phyloP scores from a whole-genome alignment of 2,888 invertebrate genomes.

The Cryptops parisi region DNA sequence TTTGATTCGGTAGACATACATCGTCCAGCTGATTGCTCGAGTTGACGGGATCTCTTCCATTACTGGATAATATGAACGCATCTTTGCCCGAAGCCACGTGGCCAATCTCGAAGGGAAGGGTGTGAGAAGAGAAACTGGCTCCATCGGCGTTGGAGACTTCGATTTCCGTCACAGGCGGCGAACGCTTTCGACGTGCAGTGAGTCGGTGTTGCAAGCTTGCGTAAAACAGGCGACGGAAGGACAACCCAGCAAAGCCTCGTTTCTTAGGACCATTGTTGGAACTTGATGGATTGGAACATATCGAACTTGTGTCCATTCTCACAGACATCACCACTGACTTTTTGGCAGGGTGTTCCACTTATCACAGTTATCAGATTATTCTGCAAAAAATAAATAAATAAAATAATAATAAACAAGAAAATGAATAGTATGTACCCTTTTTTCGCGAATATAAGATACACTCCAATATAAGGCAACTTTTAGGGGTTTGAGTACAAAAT shows the following conservation, averaged over 20 bases:
- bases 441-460: too few species aligned
- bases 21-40: neutral
- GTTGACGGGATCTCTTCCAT: neutral
- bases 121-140: conserved; percentile 2
- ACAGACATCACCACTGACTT: conserved; percentile 6
- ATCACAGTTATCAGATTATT: too few species aligned
- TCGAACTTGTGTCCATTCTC: conserved; percentile 10
- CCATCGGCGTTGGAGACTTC: neutral
- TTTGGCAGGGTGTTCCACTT: too few species aligned
- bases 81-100: too few species aligned
- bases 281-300: conserved; percentile 11
- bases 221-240: conserved; percentile 50
- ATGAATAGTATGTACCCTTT: too few species aligned
- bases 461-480: too few species aligned
- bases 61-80: too few species aligned
- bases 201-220: conserved; percentile 32
- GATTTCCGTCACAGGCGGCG: conserved; percentile 1
- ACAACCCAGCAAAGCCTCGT: conserved; percentile 39
- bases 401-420: too few species aligned
- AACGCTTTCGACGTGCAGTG: neutral
- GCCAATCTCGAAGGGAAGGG: neutral
- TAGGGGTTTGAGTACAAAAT: too few species aligned
- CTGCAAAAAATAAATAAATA: too few species aligned
- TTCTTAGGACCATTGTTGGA: conserved; percentile 15
- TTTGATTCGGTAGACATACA: conserved; percentile 9